Conservation (phyloP, 1,140 invertebrate genomes). For the Branchinecta lindahli region DNA sequence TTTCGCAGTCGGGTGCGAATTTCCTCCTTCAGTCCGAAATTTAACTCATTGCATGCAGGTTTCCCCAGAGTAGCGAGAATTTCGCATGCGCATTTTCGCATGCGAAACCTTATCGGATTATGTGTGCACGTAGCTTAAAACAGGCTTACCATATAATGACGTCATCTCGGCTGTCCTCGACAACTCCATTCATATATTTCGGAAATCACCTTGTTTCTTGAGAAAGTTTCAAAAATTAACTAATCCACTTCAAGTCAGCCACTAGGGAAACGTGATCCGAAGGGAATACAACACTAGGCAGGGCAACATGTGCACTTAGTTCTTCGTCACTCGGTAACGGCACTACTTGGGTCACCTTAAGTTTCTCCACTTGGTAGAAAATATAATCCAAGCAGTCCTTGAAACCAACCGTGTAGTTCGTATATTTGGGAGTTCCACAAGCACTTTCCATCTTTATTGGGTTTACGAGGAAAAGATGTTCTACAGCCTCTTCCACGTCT, state of each 20-base stretch:
- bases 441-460: slow-evolving; percentile 47
- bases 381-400: slow-evolving; percentile 84
- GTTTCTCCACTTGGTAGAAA: slow-evolving; percentile 50
- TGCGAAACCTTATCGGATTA: no score
- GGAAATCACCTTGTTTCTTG: no score
- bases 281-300: slow-evolving; percentile 72
- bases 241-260: slow-evolving; percentile 50
- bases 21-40: no score
- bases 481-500: slow-evolving; percentile 48
- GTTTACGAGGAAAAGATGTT: slow-evolving; percentile 43
- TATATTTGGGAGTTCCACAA: slow-evolving; percentile 57
- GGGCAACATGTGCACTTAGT: slow-evolving; percentile 46
- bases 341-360: slow-evolving; percentile 49
- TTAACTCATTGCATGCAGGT: no score
- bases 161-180: no score
- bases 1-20: no score
- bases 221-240: no score
- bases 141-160: no score
- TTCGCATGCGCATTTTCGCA: no score
- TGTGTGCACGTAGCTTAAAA: no score
- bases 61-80: no score
- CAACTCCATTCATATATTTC: no score
- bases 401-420: slow-evolving; percentile 70
- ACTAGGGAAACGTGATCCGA: slow-evolving; percentile 82
- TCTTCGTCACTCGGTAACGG: slow-evolving; percentile 62